These are phyloP conservation scores for Drosophila kambysellisi DNA, from an alignment of 2,888 invertebrate species.

Conservation along the genomic window DNA sequence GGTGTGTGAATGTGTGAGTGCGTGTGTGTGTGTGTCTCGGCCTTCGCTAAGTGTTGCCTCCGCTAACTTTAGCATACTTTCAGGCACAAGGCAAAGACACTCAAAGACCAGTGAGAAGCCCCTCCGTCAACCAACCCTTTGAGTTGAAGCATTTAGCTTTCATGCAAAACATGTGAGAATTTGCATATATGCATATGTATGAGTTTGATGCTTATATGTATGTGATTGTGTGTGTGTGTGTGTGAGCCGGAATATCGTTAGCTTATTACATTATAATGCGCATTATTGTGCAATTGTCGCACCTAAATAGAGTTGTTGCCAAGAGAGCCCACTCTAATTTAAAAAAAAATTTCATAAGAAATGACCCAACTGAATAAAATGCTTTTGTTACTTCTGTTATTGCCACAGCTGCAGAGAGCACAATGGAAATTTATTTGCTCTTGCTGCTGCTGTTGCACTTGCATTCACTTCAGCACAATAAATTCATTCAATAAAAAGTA, in stretches of 20 bases:
- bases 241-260: conserved; percentile 19
- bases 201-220: not conserved
- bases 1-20: not conserved
- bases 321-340: not conserved
- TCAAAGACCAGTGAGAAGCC: conserved; percentile 47
- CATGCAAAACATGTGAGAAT: conserved; percentile 47
- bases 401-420: not conserved
- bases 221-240: not conserved
- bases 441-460: not conserved
- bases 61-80: conserved; percentile 70
- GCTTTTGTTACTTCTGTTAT: not conserved
- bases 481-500: not conserved
- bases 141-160: conserved; percentile 62
- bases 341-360: not conserved
- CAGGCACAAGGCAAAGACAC: conserved; percentile 46
- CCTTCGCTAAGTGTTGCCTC: conserved; percentile 56
- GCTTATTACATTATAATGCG: conserved; percentile 72
- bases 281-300: conserved; percentile 48
- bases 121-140: conserved; percentile 31
- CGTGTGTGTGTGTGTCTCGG: conserved; percentile 17
- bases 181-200: conserved; percentile 36
- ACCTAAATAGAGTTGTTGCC: conserved; percentile 34
- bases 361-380: not conserved
- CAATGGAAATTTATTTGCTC: not conserved
- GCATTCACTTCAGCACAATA: not conserved